phyloP scores from a whole-genome alignment of 2,113 vertebrate genomes.

The Maylandia zebra region DNA sequence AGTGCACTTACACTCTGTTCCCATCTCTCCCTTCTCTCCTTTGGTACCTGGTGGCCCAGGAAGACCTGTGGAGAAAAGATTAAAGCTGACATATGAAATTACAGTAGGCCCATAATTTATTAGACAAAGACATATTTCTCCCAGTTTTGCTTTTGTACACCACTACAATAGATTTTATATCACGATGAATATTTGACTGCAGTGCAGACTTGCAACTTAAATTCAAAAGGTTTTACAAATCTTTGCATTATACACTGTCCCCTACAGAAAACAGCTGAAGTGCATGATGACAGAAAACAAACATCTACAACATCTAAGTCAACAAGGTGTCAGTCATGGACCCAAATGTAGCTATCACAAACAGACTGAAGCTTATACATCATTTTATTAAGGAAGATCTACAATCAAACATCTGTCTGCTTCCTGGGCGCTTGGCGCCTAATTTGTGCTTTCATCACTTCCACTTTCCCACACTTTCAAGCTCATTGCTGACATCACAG shows the following conservation, averaged over 20 bases:
- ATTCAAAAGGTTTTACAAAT: neutral
- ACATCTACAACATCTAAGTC: neutral
- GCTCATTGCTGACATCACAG: neutral
- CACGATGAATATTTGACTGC: neutral
- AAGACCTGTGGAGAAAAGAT: neutral
- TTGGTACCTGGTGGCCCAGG: constrained; percentile 2
- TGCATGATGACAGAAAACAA: neutral
- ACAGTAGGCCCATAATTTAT: neutral
- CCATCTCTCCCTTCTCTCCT: neutral
- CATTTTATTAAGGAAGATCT: neutral
- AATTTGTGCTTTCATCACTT: neutral
- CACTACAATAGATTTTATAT: neutral
- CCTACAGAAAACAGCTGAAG: neutral
- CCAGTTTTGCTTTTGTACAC: neutral
- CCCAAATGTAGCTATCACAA: rapidly evolving
- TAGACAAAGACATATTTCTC: neutral
- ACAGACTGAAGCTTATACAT: neutral
- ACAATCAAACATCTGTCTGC: neutral
- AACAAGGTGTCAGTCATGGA: neutral
- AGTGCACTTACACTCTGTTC: neutral
- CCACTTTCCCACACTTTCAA: neutral
- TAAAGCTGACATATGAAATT: neutral
- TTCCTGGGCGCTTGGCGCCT: neutral
- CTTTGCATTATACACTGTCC: neutral
- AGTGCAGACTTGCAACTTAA: neutral